Evolutionary conservation across 2,113 vertebrate genomes (phyloP).

Genomic region (Redunca redunca): DNA sequence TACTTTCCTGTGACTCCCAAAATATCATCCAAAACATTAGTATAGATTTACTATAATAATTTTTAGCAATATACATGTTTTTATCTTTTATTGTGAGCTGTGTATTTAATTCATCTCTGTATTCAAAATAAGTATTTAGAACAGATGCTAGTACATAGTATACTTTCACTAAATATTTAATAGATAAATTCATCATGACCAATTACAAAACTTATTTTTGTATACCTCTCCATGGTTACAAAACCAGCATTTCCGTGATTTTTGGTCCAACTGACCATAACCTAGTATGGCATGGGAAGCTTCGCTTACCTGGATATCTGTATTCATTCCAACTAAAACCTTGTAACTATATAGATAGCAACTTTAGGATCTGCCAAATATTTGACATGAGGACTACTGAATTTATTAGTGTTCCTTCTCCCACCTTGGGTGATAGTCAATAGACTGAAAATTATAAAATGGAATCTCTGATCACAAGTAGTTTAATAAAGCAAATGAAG

Average conservation of each 20-base stretch:
- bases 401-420: background rate
- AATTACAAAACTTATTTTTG: background rate
- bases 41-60: background rate
- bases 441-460: background rate
- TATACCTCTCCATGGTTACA: background rate
- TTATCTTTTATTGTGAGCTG: background rate
- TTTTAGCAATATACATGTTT: background rate
- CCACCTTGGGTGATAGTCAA: background rate
- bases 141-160: background rate
- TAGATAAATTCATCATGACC: background rate
- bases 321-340: background rate
- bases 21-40: background rate
- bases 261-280: background rate
- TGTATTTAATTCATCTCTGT: background rate
- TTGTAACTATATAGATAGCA: background rate
- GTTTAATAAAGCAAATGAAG: background rate
- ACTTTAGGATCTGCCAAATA: background rate
- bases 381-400: background rate
- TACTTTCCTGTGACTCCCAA: background rate
- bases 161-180: background rate
- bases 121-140: background rate
- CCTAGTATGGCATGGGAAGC: background rate
- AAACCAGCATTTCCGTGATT: background rate
- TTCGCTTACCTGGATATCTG: background rate
- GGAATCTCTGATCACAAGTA: background rate